Evolutionary conservation across 2,113 vertebrate genomes (phyloP).

Genomic region (Ursus arctos): DNA sequence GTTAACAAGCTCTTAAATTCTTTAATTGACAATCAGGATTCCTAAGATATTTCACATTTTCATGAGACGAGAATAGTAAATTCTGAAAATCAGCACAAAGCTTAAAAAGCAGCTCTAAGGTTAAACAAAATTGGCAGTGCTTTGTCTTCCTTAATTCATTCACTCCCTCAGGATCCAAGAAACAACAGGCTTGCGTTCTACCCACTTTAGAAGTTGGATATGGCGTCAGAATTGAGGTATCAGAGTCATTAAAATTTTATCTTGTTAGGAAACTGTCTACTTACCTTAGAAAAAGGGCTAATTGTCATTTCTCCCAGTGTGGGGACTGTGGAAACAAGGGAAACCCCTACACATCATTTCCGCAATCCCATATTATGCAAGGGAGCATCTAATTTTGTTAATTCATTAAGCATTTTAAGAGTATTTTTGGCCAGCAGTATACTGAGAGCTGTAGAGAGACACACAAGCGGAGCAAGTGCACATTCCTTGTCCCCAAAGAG

Average conservation of each 20-base stretch:
- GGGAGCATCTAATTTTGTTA: not conserved
- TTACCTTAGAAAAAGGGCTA: conserved; percentile 2
- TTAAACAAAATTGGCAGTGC: not conserved
- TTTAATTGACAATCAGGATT: not conserved
- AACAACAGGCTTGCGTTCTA: not conserved
- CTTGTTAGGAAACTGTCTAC: not conserved
- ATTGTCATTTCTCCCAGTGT: not conserved
- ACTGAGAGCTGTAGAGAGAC: not conserved
- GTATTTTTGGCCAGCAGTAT: not conserved
- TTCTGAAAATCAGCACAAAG: not conserved
- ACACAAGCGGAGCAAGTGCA: not conserved
- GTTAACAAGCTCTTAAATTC: conserved; percentile 19
- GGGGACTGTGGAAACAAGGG: not conserved
- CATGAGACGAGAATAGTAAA: not conserved
- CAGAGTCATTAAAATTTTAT: conserved; percentile 26
- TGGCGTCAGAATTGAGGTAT: not conserved
- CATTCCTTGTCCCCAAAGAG: not conserved
- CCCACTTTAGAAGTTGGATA: not conserved
- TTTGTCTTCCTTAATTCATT: conserved; percentile 22
- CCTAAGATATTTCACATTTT: not conserved
- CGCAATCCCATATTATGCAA: not conserved
- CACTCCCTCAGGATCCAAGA: not conserved
- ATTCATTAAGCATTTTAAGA: not conserved
- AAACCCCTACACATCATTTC: not conserved
- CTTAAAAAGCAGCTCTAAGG: not conserved